Conservation (phyloP, 2,113 vertebrate genomes). For the Parus major region DNA sequence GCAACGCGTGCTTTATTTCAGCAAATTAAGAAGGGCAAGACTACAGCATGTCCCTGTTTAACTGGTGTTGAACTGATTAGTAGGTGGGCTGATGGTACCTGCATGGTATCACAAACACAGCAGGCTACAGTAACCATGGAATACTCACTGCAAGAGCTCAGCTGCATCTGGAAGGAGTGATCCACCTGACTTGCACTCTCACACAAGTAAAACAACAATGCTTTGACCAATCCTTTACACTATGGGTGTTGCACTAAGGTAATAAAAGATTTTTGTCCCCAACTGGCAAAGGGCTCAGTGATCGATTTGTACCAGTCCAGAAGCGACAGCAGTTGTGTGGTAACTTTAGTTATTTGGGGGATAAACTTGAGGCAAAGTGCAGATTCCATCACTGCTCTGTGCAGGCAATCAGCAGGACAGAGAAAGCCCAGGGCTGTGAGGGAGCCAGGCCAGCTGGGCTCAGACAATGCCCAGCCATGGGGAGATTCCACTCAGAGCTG, state of each 20-base stretch:
- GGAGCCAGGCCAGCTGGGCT: background rate
- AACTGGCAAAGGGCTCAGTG: background rate
- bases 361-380: conserved; percentile 4
- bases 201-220: background rate
- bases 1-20: conserved; percentile 62
- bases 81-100: background rate
- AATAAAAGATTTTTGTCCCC: conserved; percentile 30
- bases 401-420: background rate
- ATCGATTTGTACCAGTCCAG: background rate
- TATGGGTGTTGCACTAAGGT: background rate
- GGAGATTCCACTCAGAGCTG: background rate
- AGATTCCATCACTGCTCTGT: background rate
- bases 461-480: background rate
- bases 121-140: background rate
- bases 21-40: conserved; percentile 54
- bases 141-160: background rate
- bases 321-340: background rate
- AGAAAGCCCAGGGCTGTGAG: background rate
- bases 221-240: conserved; percentile 24
- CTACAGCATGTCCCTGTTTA: conserved; percentile 7
- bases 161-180: background rate
- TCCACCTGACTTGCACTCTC: background rate
- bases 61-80: background rate
- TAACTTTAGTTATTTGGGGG: background rate
- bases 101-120: background rate